A percentile compares a stretch with the other conserved stretches of the same genome.
These are phyloP conservation scores for Rhineura floridana DNA, from an alignment of 2,113 vertebrate species.

Conservation along the genomic window DNA sequence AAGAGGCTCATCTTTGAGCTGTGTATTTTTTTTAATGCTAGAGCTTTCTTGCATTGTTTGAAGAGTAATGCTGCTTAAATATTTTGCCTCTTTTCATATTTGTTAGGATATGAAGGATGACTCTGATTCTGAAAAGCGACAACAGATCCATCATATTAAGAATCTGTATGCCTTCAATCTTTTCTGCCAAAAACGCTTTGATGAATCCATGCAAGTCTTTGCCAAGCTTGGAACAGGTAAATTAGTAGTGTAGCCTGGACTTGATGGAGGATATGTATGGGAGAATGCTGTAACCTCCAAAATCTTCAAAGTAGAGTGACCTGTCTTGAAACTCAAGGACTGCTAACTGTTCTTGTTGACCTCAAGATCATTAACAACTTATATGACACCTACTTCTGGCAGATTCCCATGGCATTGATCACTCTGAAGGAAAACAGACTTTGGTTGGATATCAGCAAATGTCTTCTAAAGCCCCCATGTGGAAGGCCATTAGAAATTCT, in stretches of 20 bases:
- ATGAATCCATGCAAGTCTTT: constrained; percentile 99
- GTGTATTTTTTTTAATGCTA: not conserved
- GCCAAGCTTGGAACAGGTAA: constrained; percentile 97
- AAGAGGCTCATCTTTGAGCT: not conserved
- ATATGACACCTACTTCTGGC: not conserved
- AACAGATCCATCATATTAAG: constrained; percentile 98
- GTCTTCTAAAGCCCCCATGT: not conserved
- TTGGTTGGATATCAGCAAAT: not conserved
- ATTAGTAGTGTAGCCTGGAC: not conserved
- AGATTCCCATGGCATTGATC: too few species aligned
- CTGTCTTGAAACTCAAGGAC: not conserved
- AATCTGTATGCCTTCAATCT: constrained; percentile 98
- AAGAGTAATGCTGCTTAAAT: not conserved
- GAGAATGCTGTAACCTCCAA: not conserved
- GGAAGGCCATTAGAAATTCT: not conserved
- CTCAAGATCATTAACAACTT: not conserved
- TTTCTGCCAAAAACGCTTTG: constrained; percentile 98
- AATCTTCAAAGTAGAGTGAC: not conserved
- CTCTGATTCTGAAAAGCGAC: constrained; percentile 92
- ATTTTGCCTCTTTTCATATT: constrained; percentile 35
- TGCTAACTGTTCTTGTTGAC: not conserved
- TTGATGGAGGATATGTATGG: not conserved
- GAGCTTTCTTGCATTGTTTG: not conserved
- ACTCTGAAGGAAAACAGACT: not conserved
- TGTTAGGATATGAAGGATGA: constrained; percentile 97